phyloP scores from a whole-genome alignment of 1,140 invertebrate species.

The Littorina saxatilis region DNA sequence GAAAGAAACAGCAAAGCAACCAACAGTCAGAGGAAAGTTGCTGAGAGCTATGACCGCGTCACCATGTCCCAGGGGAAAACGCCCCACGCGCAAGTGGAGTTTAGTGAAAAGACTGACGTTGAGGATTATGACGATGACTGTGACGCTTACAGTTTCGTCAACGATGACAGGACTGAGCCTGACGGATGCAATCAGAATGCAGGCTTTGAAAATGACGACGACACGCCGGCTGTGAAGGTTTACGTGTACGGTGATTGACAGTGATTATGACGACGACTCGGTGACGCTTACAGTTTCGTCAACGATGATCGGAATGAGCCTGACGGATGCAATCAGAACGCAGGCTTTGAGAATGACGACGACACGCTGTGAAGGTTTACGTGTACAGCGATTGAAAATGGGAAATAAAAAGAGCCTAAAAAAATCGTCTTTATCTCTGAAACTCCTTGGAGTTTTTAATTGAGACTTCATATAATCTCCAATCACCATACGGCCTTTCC shows the following conservation, averaged over 20 bases:
- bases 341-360: conserved; percentile 3
- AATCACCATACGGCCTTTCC: no score
- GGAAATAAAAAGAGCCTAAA: no score
- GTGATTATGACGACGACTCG: background rate
- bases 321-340: conserved; percentile 17
- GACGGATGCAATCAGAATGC: conserved; percentile 18
- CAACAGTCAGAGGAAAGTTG: background rate
- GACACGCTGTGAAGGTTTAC: background rate
- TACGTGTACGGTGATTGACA: background rate
- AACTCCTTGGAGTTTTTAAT: no score
- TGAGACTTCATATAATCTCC: no score
- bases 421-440: no score
- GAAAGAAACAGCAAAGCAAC: background rate
- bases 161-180: background rate
- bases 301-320: background rate
- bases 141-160: background rate
- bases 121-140: background rate
- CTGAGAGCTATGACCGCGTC: conserved; percentile 16
- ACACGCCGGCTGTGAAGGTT: background rate
- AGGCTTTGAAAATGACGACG: conserved; percentile 10
- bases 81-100: background rate
- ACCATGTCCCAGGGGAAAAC: background rate
- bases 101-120: background rate
- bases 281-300: background rate
- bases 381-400: no score